phyloP scores from a whole-genome alignment of 1,140 invertebrate genomes.

The Chrysopa pallens region DNA sequence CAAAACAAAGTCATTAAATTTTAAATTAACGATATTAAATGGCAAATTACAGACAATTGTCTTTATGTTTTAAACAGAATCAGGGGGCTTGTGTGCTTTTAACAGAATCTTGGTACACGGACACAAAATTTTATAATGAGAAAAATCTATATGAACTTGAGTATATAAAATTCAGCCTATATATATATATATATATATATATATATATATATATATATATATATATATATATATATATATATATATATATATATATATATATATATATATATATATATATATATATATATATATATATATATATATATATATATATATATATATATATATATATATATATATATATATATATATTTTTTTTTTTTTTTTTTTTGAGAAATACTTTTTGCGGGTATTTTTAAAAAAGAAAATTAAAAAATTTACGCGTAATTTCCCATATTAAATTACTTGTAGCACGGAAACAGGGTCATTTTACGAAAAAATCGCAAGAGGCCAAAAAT shows the following conservation, averaged over 20 bases:
- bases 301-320: slow-evolving; percentile 2
- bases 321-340: not conserved
- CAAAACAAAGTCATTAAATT: too few relatives aligned
- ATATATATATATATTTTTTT: not conserved
- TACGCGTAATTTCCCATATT: not conserved
- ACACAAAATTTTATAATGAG: too few relatives aligned
- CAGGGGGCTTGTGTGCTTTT: too few relatives aligned
- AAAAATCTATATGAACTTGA: too few relatives aligned
- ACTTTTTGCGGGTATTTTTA: not conserved
- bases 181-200: not conserved
- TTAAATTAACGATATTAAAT: too few relatives aligned
- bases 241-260: not conserved
- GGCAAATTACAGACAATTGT: too few relatives aligned
- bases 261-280: not conserved
- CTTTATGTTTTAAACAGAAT: too few relatives aligned
- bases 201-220: not conserved
- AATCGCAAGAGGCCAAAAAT: slow-evolving; percentile 19
- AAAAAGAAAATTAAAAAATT: slow-evolving; percentile 1
- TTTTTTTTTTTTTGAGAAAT: slow-evolving; percentile 1
- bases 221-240: not conserved
- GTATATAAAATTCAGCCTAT: too few relatives aligned
- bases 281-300: not conserved
- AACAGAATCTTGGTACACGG: too few relatives aligned
- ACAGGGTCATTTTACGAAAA: slow-evolving; percentile 13
- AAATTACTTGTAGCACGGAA: not conserved